Evolutionary conservation across 2,888 invertebrate species (phyloP), one percentile per base, ranked within the genome.

Genomic region (Ashinkailepas kermadecensis): DNA sequence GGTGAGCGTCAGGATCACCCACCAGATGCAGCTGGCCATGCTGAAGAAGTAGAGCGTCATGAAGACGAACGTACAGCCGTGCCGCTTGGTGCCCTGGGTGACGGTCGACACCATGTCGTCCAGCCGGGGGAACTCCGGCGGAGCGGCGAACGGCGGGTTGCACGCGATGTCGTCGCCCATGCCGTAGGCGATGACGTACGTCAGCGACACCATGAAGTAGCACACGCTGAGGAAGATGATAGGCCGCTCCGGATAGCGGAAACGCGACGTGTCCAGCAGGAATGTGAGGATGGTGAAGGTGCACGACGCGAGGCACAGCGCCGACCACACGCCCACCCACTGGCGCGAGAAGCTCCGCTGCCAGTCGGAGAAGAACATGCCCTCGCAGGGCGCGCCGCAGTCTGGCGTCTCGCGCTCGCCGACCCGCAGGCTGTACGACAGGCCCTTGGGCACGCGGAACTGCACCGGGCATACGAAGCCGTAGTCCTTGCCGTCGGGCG

Each of bases 1-100:
- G 79, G 98, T 97, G 88, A 99, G 94, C 81, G 97, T 94, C 23
- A 99, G 90, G 83, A 99, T 92, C 81, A 99, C 97, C 91, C 91
- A 91, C 99, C 99, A 99, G 82, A 98, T 95, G 54, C 96, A 95
- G 0, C 96, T 96, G 0, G 99, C 97, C 97, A 99, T 99, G 84
- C 97, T 97, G 89, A 99, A 99, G 90, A 97, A 99, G 89, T 99
- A 99, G 59, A 97, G 94, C 84, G 99, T 91, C 80, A 99, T 90
- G 89, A 99, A 99, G 83, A 98, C 96, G 83, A 96, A 90, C 3
- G 97, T 95, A 89, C 99, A 99, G 59, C 83, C 81, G 82, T 83
- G 82, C 67, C 83, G 70, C 65, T 82, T 83, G n/a, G 83, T 83
- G 23, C 84, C 84, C 82, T 84, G 84, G 65, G 83, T 83, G 70